These are phyloP conservation scores for Phalacrocorax brasilianus DNA, from an alignment of 2,113 vertebrate genomes.

Conservation along the genomic window DNA sequence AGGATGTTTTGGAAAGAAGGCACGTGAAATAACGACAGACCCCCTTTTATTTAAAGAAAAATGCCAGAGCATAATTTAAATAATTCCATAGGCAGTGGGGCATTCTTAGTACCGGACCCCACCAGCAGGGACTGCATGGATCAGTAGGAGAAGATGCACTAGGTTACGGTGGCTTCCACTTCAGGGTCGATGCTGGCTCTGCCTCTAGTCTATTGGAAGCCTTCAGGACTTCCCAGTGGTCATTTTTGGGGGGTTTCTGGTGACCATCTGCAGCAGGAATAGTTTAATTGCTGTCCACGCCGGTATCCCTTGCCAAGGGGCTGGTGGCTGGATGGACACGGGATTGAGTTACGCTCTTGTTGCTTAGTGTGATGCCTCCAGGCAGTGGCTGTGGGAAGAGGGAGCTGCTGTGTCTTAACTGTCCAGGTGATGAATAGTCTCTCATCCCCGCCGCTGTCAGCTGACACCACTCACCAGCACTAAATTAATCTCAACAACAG, in stretches of 20 bases:
- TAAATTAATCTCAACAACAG: conserved; percentile 46
- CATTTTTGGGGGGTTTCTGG: not conserved
- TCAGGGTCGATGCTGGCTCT: not conserved
- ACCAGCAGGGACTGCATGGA: not conserved
- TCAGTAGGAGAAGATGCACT: rapidly evolving
- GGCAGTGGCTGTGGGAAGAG: not conserved
- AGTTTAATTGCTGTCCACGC: not conserved
- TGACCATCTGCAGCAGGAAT: not conserved
- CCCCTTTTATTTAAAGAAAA: not conserved
- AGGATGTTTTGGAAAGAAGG: not conserved
- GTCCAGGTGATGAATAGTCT: conserved; percentile 22
- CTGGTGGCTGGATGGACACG: not conserved
- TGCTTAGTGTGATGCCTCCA: not conserved
- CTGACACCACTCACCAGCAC: not conserved
- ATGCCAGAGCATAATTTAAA: rapidly evolving
- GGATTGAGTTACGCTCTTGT: not conserved
- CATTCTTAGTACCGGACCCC: rapidly evolving
- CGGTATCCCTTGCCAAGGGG: not conserved
- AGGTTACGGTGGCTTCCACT: not conserved
- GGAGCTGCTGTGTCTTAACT: not conserved
- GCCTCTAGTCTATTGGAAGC: not conserved
- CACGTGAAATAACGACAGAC: rapidly evolving
- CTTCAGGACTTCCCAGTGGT: conserved; percentile 40
- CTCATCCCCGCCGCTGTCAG: not conserved
- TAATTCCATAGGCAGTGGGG: not conserved